These are phyloP conservation scores for Dryas iulia DNA, from an alignment of 1,140 invertebrate genomes.

Conservation along the genomic window DNA sequence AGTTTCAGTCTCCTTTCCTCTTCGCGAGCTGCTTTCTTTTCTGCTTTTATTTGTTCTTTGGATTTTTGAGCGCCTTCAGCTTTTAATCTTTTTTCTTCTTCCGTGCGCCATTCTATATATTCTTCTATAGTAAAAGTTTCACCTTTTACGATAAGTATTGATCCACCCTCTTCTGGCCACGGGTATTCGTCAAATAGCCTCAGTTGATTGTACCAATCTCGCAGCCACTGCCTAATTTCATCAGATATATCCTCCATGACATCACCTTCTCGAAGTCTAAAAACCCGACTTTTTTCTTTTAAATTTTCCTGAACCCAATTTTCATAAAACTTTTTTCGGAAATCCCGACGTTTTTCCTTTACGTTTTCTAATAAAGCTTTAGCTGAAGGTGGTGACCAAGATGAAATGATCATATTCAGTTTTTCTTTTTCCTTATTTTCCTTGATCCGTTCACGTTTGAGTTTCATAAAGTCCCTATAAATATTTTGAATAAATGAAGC, in stretches of 20 bases:
- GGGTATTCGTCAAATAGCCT: slow-evolving; percentile 69
- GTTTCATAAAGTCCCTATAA: slow-evolving; percentile 56
- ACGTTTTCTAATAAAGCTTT: slow-evolving; percentile 77
- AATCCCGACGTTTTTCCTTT: slow-evolving; percentile 75
- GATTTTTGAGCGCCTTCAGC: slow-evolving; percentile 53
- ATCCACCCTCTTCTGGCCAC: slow-evolving; percentile 68
- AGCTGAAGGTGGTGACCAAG: slow-evolving; percentile 54
- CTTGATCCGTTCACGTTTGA: slow-evolving; percentile 53
- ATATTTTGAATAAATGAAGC: slow-evolving; percentile 52
- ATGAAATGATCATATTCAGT: slow-evolving; percentile 60
- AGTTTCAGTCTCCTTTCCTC: slow-evolving; percentile 57
- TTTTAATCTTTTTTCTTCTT: slow-evolving; percentile 64
- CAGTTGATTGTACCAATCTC: slow-evolving; percentile 78
- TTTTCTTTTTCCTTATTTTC: slow-evolving; percentile 51
- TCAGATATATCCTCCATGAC: slow-evolving; percentile 86
- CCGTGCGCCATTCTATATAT: slow-evolving; percentile 59
- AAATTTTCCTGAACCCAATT: slow-evolving; percentile 78
- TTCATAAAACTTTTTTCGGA: slow-evolving; percentile 75
- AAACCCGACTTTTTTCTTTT: slow-evolving; percentile 81
- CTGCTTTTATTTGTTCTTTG: slow-evolving; percentile 71
- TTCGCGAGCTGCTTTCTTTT: slow-evolving; percentile 53
- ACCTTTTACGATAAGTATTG: slow-evolving; percentile 66
- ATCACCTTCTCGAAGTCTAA: slow-evolving; percentile 80
- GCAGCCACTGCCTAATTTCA: slow-evolving; percentile 85
- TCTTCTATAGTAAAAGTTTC: slow-evolving; percentile 69